These are phyloP conservation scores for Macrostomum lignano DNA, from an alignment of 1,140 invertebrate species.

Conservation along the genomic window DNA sequence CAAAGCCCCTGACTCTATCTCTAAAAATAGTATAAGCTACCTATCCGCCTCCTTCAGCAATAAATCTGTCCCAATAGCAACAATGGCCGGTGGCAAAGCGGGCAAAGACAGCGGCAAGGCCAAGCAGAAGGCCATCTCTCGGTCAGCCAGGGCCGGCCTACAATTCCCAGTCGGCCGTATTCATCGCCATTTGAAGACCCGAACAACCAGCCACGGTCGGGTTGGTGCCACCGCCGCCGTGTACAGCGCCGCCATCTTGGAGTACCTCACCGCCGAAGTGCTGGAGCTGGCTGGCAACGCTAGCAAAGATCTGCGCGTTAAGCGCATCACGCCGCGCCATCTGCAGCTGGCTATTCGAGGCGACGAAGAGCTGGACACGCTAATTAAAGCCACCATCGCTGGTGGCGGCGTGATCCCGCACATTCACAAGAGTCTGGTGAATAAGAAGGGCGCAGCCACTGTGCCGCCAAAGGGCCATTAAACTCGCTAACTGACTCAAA, in stretches of 20 bases:
- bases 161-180: conserved; percentile 9
- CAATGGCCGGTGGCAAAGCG: conserved; percentile 5
- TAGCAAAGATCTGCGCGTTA: conserved; percentile 4
- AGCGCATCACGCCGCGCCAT: conserved; percentile 6
- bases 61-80: too few species aligned
- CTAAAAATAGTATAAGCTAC: too few species aligned
- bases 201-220: conserved; percentile 4
- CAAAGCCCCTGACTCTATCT: too few species aligned
- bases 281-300: conserved; percentile 6
- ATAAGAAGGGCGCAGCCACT: conserved; percentile 46
- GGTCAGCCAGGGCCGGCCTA: conserved; percentile 79
- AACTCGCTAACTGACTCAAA: too few species aligned
- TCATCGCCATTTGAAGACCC: conserved; percentile 3
- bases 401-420: conserved; percentile 90
- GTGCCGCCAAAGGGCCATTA: background rate
- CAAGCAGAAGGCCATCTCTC: conserved; percentile 91
- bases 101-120: conserved; percentile 43
- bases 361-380: conserved; percentile 38
- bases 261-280: conserved; percentile 7
- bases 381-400: conserved; percentile 96
- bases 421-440: conserved; percentile 82
- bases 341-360: conserved; percentile 5
- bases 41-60: too few species aligned
- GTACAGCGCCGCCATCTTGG: conserved; percentile 6
- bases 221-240: conserved; percentile 7